These are phyloP conservation scores for Mus pahari DNA, from an alignment of 2,113 vertebrate genomes.

Conservation along the genomic window DNA sequence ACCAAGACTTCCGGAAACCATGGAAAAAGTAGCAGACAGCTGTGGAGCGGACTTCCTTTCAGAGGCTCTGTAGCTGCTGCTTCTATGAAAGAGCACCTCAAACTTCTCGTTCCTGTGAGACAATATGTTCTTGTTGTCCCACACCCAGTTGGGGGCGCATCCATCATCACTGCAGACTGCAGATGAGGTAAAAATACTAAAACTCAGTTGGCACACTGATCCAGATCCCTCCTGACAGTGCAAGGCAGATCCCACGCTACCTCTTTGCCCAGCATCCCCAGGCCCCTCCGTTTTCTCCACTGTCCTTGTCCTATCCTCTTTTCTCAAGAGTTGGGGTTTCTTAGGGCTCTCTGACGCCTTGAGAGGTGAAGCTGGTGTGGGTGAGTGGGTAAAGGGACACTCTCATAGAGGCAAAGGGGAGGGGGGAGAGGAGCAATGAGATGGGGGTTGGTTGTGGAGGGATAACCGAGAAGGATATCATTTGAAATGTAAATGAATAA, in stretches of 20 bases:
- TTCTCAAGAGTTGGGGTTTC: neutral
- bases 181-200: neutral
- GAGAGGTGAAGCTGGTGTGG: too few species aligned
- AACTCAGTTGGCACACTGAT: neutral
- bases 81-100: neutral
- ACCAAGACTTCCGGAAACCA: neutral
- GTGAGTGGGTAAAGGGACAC: too few species aligned
- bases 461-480: too few species aligned
- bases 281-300: neutral
- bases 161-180: neutral
- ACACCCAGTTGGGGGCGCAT: neutral
- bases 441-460: too few species aligned
- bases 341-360: neutral
- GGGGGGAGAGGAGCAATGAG: too few species aligned
- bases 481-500: too few species aligned
- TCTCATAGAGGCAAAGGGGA: too few species aligned
- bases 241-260: accelerated
- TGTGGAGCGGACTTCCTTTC: neutral
- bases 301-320: neutral
- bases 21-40: neutral
- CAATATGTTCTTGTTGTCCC: neutral
- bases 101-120: neutral
- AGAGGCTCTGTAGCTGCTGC: neutral
- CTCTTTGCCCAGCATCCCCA: neutral
- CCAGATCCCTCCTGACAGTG: too few species aligned